A percentile compares a stretch with the other conserved stretches of the same genome.
Conservation (phyloP, 1,140 invertebrate genomes). For the Drosophila sucinea region DNA sequence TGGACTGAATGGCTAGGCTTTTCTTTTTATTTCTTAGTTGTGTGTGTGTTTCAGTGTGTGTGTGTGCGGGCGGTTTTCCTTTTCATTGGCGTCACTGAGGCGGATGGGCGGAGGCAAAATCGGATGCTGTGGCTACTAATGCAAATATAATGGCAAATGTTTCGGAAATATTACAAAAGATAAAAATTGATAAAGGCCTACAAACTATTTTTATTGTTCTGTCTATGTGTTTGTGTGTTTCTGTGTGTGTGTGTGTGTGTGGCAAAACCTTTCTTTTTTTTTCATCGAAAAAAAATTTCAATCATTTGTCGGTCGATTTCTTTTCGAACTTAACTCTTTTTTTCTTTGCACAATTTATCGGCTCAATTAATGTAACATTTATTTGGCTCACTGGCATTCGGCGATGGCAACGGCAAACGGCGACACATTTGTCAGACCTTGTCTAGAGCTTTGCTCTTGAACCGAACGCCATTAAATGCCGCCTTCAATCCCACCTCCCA, state of each 20-base stretch:
- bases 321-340: neutral
- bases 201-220: slow-evolving; percentile 10
- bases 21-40: slow-evolving; percentile 35
- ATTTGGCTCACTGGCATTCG: neutral
- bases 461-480: slow-evolving; percentile 20
- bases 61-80: slow-evolving; percentile 38
- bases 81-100: slow-evolving; percentile 64
- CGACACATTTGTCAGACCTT: slow-evolving; percentile 12
- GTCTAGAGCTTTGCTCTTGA: slow-evolving; percentile 51
- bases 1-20: slow-evolving; percentile 6
- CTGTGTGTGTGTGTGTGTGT: slow-evolving; percentile 48
- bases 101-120: slow-evolving; percentile 29
- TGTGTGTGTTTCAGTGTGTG: neutral
- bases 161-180: slow-evolving; percentile 79
- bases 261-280: neutral
- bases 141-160: slow-evolving; percentile 81
- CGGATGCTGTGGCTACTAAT: slow-evolving; percentile 74
- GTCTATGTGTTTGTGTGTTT: slow-evolving; percentile 38
- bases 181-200: slow-evolving; percentile 74
- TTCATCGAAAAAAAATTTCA: neutral
- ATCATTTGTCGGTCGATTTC: neutral
- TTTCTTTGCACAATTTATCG: neutral
- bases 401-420: neutral
- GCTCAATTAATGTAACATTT: slow-evolving; percentile 8
- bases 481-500: neutral